Base-by-base conservation (phyloP, 2,888 invertebrate species). In the Amitus sp. region DNA sequence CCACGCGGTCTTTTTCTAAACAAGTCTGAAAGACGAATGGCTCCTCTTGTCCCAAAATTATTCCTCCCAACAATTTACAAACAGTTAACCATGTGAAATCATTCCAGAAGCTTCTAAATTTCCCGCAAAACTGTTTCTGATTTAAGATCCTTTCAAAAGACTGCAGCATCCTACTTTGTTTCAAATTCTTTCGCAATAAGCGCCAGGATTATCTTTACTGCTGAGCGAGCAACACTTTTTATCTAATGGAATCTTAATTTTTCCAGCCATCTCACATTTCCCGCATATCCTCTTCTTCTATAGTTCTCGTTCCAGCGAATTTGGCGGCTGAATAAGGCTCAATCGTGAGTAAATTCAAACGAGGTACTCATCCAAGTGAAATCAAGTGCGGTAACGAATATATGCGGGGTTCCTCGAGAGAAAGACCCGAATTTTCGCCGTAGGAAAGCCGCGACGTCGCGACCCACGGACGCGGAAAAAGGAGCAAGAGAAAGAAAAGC, bases 351-450 rank as follows among this genome's bases (percentile, higher is more conserved):
- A 49, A 62, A 62, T 62, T 62, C 42, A 40, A 34, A 15, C 49
- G 40, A 34, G 33, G 23, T 49, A 50, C 49, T 50, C 57, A 51
- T 58, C 58, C 58, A 43, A 58, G 58, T 55, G 62, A 50, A 54
- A 62, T 58, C 54, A 58, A 34, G 33, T 47, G 54, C 30, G 50
- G 51, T 62, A 62, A 62, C 62, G 54, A 62, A 62, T 58, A 58
- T 51, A 62, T 51, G 62, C 62, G 57, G 51, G 54, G 62, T 53
- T 33, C 33, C 33, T n/a, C 57, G 56, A 37, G n/a, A n/a, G n/a
- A 47, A 50, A 54, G 54, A 39, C 49, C 49, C 40, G 42, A 47
- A 62, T 53, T 52, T 57, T 40, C 51, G 28, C 49, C 2, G 33
- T 12, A 55, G 47, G 37, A 45, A 43, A 39, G 50, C 52, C 27